Conservation (phyloP, 1,140 invertebrate species). For the Pseudobourletiella spinata region DNA sequence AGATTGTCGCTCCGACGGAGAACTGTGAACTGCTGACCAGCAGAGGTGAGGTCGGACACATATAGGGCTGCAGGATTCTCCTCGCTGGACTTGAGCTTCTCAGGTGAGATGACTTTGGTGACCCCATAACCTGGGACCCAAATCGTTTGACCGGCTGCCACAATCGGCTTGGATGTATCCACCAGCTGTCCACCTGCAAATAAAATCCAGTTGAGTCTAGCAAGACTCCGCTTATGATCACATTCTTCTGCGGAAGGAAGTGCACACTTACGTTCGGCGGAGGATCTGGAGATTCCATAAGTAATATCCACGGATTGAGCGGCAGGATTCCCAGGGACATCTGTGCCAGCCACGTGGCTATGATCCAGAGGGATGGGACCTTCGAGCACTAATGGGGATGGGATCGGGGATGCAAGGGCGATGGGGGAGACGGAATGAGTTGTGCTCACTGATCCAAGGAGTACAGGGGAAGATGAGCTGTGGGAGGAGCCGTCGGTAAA, state of each 20-base stretch:
- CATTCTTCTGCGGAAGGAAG: slow-evolving; percentile 1
- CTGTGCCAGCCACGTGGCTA: slow-evolving; percentile 4
- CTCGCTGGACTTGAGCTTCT: background rate
- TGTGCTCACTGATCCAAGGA: background rate
- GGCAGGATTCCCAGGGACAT: background rate
- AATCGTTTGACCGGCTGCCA: background rate
- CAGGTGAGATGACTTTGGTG: too few species aligned
- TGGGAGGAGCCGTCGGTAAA: too few species aligned
- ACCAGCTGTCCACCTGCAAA: background rate
- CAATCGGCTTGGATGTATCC: background rate
- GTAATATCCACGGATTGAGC: slow-evolving; percentile 6
- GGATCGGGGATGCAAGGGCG: background rate
- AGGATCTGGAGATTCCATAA: slow-evolving; percentile 2
- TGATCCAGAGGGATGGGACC: background rate
- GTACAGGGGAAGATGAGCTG: background rate
- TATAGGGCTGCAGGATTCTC: slow-evolving; percentile 5
- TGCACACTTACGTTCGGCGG: too few species aligned
- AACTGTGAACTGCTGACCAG: slow-evolving; percentile 8
- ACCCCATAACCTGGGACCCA: background rate
- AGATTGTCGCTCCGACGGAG: background rate
- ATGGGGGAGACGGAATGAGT: background rate
- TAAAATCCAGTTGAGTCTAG: too few species aligned
- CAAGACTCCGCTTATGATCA: background rate
- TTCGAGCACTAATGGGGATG: background rate
- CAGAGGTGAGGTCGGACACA: slow-evolving; percentile 19